Evolutionary conservation across 2,888 invertebrate species (phyloP).

Genomic region (Argyresthia goedartella): DNA sequence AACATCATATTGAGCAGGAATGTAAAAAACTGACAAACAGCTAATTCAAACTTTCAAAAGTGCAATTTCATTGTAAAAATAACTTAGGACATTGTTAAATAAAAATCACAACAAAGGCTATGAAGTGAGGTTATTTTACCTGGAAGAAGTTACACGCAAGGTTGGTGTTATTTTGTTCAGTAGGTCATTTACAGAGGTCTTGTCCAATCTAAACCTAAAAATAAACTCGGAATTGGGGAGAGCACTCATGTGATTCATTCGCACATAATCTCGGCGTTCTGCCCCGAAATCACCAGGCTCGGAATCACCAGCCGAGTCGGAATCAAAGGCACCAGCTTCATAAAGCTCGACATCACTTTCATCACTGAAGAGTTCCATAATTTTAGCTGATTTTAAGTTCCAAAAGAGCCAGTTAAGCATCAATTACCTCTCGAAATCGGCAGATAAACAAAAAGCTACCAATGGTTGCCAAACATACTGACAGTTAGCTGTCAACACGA

Average conservation of each 20-base stretch:
- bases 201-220: conserved; percentile 1
- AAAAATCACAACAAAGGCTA: background rate
- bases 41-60: background rate
- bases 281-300: background rate
- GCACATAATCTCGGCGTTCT: background rate
- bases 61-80: too few relatives aligned
- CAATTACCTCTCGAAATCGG: conserved; percentile 1
- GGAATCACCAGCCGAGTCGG: background rate
- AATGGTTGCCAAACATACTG: conserved; percentile 1
- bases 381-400: background rate
- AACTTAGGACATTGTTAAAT: too few relatives aligned
- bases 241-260: background rate
- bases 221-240: background rate
- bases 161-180: background rate
- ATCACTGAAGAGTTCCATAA: conserved; percentile 2
- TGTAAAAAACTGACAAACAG: background rate
- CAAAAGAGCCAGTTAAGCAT: background rate
- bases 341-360: conserved; percentile 1
- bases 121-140: conserved; percentile 1
- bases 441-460: conserved; percentile 1
- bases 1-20: background rate
- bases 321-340: background rate
- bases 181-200: background rate
- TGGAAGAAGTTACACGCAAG: background rate
- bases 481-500: conserved; percentile 2